Evolutionary conservation across 2,888 invertebrate genomes (phyloP), one percentile per base, ranked within the genome.

Genomic region (Agrotis ipsilon): DNA sequence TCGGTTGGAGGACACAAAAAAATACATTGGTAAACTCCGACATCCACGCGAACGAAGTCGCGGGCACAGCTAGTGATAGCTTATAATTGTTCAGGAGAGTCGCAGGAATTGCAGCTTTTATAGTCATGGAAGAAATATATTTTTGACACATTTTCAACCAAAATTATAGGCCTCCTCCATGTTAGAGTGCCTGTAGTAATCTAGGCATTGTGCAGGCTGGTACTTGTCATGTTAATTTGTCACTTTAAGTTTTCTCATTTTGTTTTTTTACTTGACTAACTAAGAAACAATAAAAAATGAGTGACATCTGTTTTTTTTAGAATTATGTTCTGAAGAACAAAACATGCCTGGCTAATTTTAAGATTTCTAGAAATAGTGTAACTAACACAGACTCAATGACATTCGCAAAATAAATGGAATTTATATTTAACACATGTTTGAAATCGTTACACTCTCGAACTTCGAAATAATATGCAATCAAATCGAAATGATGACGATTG

Each of bases 381-480:
- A 48, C 39, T 2, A 18, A 13, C 19, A 32, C 7, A 57, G 24
- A 51, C 62, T 24, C 32, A 60, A 55, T 73, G 45, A 32, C 45
- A n/a, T 45, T 39, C 16, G 27, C 39, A 48, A 52, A 46, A 21
- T 52, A 24, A 55, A 18, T 19, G 0, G 61, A 39, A 21, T 76
- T 51, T 51, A 77, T 51, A 4, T 48, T 13, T 14, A 19, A 39
- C 49, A 48, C 14, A 24, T 48, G 55, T 55, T 32, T 55, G 64
- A 51, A 52, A 52, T 13, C 32, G 46, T 43, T 11, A 24, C 32
- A 21, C 13, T 32, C 46, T 39, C 19, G 62, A 27, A 58, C n/a
- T 19, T 54, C 14, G 19, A 72, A 76, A 67, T 72, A 72, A 76
- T 78, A 67, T 72, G 66, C 79, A 76, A 72, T 67, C 60, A 72